Evolutionary conservation across 1,140 invertebrate genomes (phyloP), one percentile per base, ranked within the genome.

Genomic region (Lordiphosa collinella): DNA sequence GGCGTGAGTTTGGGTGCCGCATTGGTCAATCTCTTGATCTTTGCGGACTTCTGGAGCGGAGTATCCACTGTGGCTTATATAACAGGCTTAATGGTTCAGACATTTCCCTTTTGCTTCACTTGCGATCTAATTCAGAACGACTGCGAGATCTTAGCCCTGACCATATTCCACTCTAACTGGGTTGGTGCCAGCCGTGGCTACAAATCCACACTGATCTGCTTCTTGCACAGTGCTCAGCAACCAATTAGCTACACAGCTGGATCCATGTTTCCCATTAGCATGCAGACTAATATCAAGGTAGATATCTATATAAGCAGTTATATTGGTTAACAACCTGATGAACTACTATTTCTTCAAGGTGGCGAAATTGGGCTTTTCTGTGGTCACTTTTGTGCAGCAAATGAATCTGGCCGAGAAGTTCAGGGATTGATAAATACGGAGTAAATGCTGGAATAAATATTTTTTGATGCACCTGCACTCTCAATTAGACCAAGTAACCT

Each of bases 101-200:
- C 75, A 1, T 79, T 80, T 40, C 75, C 75, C 0, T 79, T 79
- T 29, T 65, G 55, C 1, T 79, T 36, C n/a, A 56, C 34, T 0
- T 80, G 69, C 25, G 78, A 79, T n/a, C 9, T 69, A 5, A 58
- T 80, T 2, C 22, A 11, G 0, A 2, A 32, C 9, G 75, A 79
- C 3, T 80, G 69, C 14, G 46, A 80, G 10, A 14, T 13, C 4
- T 18, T 79, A 1, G 13, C 54, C 0, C 3, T 36, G 8, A 22
- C 59, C 0, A 36, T 79, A 29, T 80, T 79, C 4, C 59, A 80
- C 1, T 69, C 75, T 0, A 35, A 65, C 10, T 80, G 75, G 75
- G 0, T 53, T 0, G n/a, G 8, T 7, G 16, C 75, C 0, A 53
- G 44, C 29, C 59, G 49, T 3, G 36, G 37, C 13, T 79, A 73